A percentile compares a stretch with the other conserved stretches of the same genome.
Conservation (phyloP, 2,113 vertebrate genomes). For the Harpagus bidentatus region DNA sequence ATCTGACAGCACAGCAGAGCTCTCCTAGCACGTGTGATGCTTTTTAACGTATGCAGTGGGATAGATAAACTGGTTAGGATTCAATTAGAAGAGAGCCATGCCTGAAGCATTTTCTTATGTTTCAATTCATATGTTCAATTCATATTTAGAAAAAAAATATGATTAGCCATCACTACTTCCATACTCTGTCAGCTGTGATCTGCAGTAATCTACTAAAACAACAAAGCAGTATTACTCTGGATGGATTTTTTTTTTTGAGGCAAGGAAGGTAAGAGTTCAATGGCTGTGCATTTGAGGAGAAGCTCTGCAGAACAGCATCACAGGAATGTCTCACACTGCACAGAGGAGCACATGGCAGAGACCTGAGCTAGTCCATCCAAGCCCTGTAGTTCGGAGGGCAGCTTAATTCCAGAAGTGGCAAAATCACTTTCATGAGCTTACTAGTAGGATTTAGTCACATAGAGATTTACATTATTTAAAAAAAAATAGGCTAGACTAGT, state of each 20-base stretch:
- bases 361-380: not conserved
- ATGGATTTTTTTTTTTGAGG: not conserved
- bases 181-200: not conserved
- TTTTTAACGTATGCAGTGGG: not conserved
- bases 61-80: not conserved
- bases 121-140: not conserved
- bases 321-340: not conserved
- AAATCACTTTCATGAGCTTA: not conserved
- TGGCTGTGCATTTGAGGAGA: not conserved
- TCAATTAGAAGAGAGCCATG: not conserved
- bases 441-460: not conserved
- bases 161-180: not conserved
- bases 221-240: not conserved
- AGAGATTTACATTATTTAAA: not conserved
- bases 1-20: not conserved
- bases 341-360: not conserved
- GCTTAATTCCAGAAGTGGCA: not conserved
- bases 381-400: not conserved
- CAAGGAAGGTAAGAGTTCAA: accelerated
- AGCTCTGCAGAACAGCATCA: not conserved
- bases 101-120: not conserved
- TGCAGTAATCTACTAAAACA: not conserved
- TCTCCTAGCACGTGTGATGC: not conserved
- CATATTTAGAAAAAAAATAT: not conserved
- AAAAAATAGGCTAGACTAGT: not conserved